Percentiles rank a stretch among this genome's conserved stretches.
phyloP scores from a whole-genome alignment of 1,140 invertebrate species.

The Homalodisca vitripennis region DNA sequence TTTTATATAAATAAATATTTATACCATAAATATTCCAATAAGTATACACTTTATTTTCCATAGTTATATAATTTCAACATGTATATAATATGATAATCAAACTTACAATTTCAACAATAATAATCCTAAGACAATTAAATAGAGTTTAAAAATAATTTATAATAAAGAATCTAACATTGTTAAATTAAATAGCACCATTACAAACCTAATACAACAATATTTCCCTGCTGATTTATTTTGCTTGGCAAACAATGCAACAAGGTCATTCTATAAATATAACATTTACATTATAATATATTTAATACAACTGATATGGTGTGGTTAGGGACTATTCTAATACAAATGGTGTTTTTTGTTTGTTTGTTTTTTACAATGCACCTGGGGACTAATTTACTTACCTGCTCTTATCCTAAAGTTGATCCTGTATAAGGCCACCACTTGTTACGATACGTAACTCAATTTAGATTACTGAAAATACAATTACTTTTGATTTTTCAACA shows the following conservation, averaged over 20 bases:
- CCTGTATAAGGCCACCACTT: constrained; percentile 19
- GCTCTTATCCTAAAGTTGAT: constrained; percentile 6
- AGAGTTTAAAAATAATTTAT: no score
- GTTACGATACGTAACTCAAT: neutral
- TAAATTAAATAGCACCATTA: constrained; percentile 24
- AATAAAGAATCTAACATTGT: neutral
- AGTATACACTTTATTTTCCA: neutral
- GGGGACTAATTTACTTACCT: constrained; percentile 1
- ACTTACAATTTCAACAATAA: constrained; percentile 6
- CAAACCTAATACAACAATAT: constrained; percentile 1
- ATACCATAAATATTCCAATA: neutral
- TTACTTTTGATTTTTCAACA: no score
- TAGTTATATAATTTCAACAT: neutral
- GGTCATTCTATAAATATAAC: neutral
- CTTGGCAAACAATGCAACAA: constrained; percentile 2
- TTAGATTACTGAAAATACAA: neutral
- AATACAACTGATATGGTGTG: constrained; percentile 12
- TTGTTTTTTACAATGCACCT: no score
- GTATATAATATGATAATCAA: neutral
- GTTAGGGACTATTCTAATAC: neutral
- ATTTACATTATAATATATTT: constrained; percentile 1
- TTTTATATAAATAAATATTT: constrained; percentile 14
- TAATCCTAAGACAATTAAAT: neutral
- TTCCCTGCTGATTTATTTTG: neutral
- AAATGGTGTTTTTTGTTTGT: neutral